These are phyloP conservation scores for Apomyelois bistriatella DNA, from an alignment of 2,888 invertebrate genomes.

Conservation along the genomic window DNA sequence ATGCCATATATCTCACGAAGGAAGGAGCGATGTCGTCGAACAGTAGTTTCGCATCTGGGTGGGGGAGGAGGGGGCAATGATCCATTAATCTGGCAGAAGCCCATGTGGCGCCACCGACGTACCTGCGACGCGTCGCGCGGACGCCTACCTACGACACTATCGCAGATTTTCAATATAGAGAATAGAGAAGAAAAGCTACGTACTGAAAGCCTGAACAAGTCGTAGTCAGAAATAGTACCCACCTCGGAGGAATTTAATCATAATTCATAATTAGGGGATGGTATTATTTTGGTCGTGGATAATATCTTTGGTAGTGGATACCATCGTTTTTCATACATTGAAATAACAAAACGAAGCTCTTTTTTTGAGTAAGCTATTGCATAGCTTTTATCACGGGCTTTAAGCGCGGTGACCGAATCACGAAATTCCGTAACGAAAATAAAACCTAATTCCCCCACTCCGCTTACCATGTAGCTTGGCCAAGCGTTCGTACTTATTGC, in stretches of 20 bases:
- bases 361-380: no score
- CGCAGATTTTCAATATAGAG: slow-evolving; percentile 45
- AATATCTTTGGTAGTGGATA: no score
- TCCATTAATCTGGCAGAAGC: slow-evolving; percentile 91
- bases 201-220: neutral
- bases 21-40: slow-evolving; percentile 65
- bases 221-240: neutral
- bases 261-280: no score
- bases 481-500: no score
- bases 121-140: slow-evolving; percentile 77
- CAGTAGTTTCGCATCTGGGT: slow-evolving; percentile 69
- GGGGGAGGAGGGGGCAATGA: slow-evolving; percentile 85
- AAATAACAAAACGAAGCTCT: no score
- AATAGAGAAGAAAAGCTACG: neutral
- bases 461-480: no score
- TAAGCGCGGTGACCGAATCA: no score
- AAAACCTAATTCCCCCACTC: no score
- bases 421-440: no score
- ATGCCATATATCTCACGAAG: slow-evolving; percentile 53
- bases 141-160: slow-evolving; percentile 60
- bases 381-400: no score
- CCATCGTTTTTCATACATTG: no score
- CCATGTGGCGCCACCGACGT: slow-evolving; percentile 86
- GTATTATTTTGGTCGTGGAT: no score
- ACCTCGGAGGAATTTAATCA: neutral